Evolutionary conservation across 2,888 invertebrate genomes (phyloP), one percentile per base, ranked within the genome.

Genomic region (Notodonta dromedarius): DNA sequence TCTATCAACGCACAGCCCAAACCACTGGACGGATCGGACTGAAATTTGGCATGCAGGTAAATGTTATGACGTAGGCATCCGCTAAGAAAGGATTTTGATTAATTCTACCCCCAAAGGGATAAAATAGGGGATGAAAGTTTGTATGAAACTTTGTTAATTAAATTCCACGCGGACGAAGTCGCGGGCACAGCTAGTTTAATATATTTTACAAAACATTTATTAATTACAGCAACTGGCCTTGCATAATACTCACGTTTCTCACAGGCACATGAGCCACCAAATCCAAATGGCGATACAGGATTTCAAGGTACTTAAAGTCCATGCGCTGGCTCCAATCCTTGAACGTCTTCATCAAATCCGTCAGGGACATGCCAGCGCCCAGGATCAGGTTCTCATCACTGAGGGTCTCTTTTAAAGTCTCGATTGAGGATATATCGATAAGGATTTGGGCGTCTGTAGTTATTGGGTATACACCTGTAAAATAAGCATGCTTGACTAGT

Each of bases 211-310:
- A 24, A 24, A 24, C 2, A 24, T 24, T 24, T 24, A 24, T 24
- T 24, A 24, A 24, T 2, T 3, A 35, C 7, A 35, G n/a, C n/a
- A n/a, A n/a, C n/a, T n/a, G n/a, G n/a, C 35, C 7, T 5, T 35
- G 35, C 42, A 11, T 11, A 42, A 42, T n/a, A 89, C 95, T 93
- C 84, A 96, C 96, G 88, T 97, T 97, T 83, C 97, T 92, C 0
- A 97, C 95, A 16, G 96, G 95, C 5, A 95, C 93, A 82, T 95
- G 96, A 0, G 96, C 97, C 4, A 97, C 95, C 59, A 96, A 82
- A 72, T 96, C 95, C 66, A 97, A 84, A 79, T 97, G 97, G 24
- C 94, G 86, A 35, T 94, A 94, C 65, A 96, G 87, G 51, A 91
- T 89, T 0, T 84, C 83, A 60, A 96, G 83, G 79, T 97, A 96